A percentile compares a stretch with the other conserved stretches of the same genome.
These are phyloP conservation scores for Cinclus cinclus DNA, from an alignment of 2,113 vertebrate species.

Conservation along the genomic window DNA sequence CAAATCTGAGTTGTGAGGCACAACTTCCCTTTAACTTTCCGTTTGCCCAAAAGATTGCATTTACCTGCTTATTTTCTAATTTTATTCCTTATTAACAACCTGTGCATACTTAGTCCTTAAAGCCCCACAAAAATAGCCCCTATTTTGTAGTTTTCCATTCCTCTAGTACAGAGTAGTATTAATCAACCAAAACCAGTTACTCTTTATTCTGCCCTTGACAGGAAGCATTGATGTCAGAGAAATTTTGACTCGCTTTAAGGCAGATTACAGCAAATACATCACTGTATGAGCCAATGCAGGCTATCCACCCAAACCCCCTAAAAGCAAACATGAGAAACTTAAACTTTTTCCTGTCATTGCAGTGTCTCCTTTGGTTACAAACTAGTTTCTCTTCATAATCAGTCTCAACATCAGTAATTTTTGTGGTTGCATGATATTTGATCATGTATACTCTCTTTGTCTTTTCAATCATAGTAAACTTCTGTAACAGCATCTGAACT, in stretches of 20 bases:
- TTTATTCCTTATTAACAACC: not conserved
- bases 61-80: not conserved
- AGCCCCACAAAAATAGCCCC: not conserved
- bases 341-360: not conserved
- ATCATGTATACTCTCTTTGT: not conserved
- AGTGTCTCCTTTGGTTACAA: not conserved
- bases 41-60: not conserved
- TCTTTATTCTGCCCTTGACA: not conserved
- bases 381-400: not conserved
- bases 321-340: not conserved
- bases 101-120: not conserved
- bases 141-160: not conserved
- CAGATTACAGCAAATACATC: not conserved
- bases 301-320: not conserved
- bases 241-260: not conserved
- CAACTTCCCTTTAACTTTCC: not conserved
- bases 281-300: accelerated
- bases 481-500: not conserved
- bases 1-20: not conserved
- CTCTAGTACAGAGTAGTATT: not conserved
- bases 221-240: not conserved
- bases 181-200: not conserved
- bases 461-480: not conserved
- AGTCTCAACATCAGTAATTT: not conserved
- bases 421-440: not conserved